Evolutionary conservation across 1,140 invertebrate species (phyloP).

Genomic region (Pachyrhynchus sulphureomaculatus): DNA sequence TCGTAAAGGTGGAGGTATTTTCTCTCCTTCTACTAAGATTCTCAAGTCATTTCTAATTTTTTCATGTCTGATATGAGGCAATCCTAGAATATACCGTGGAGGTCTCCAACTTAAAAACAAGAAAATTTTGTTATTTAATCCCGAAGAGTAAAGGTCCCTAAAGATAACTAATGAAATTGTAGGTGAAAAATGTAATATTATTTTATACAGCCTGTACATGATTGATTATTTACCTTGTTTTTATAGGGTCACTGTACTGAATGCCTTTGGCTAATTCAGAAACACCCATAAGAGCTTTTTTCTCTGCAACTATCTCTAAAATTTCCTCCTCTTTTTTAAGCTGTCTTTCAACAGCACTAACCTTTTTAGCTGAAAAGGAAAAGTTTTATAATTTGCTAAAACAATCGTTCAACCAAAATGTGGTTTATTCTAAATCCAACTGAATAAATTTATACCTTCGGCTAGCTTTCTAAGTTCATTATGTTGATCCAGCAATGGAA

Average conservation of each 20-base stretch:
- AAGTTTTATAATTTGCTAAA: slow-evolving; percentile 3
- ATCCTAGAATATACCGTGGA: slow-evolving; percentile 74
- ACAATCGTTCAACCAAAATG: too few relatives aligned
- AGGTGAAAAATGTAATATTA: too few relatives aligned
- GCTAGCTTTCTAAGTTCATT: slow-evolving; percentile 94
- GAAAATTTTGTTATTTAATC: too few relatives aligned
- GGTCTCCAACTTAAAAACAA: slow-evolving; percentile 76
- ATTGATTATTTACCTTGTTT: slow-evolving; percentile 79
- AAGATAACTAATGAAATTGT: too few relatives aligned
- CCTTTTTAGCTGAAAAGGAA: slow-evolving; percentile 73
- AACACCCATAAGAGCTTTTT: slow-evolving; percentile 93
- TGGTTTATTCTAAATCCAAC: too few relatives aligned
- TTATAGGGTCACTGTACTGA: slow-evolving; percentile 95
- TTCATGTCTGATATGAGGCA: slow-evolving; percentile 73
- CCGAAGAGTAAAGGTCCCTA: too few relatives aligned
- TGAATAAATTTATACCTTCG: slow-evolving; percentile 63
- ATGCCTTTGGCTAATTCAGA: slow-evolving; percentile 96
- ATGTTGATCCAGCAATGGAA: slow-evolving; percentile 93
- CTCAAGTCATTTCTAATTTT: slow-evolving; percentile 76
- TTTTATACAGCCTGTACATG: too few relatives aligned
- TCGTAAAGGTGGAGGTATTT: slow-evolving; percentile 86
- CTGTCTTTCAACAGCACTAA: slow-evolving; percentile 91
- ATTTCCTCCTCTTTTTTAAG: slow-evolving; percentile 97
- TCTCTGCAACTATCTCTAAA: slow-evolving; percentile 94
- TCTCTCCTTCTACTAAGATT: slow-evolving; percentile 94